Percentiles rank a stretch among this genome's conserved stretches.
These are phyloP conservation scores for Salticus scenicus DNA, from an alignment of 2,888 invertebrate species.

Conservation along the genomic window DNA sequence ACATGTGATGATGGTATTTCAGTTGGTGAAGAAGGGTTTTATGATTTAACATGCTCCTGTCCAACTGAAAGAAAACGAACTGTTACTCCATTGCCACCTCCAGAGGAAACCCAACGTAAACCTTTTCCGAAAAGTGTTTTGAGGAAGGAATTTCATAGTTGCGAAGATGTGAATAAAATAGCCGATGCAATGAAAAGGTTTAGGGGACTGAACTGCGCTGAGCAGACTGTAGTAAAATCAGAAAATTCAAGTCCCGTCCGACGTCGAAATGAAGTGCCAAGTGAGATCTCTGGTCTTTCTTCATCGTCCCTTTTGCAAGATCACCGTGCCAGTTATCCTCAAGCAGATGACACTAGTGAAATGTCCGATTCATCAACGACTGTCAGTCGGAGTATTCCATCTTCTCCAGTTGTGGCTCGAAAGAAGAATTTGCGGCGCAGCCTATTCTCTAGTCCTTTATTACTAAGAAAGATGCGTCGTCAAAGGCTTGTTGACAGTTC, in stretches of 20 bases:
- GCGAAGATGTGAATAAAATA: conserved; percentile 63
- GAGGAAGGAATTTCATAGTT: conserved; percentile 61
- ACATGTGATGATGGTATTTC: conserved; percentile 53
- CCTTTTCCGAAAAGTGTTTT: conserved; percentile 6
- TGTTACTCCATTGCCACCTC: background rate
- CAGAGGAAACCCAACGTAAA: background rate
- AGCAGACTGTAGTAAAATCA: conserved; percentile 44
- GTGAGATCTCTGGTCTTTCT: conserved; percentile 47
- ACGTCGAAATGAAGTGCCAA: conserved; percentile 60
- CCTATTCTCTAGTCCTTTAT: conserved; percentile 85
- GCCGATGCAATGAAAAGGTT: conserved; percentile 19
- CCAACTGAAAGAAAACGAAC: conserved; percentile 34
- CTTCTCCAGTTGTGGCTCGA: conserved; percentile 69
- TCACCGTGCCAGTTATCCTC: conserved; percentile 71
- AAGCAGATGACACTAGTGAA: conserved; percentile 45
- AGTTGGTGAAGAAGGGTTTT: conserved; percentile 55
- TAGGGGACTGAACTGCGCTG: conserved; percentile 21
- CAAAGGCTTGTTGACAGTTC: conserved; percentile 74
- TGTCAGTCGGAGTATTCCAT: conserved; percentile 71
- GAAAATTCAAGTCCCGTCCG: conserved; percentile 65
- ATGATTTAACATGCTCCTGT: conserved; percentile 59
- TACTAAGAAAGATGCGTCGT: conserved; percentile 81
- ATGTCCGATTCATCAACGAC: conserved; percentile 52
- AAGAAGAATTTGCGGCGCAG: conserved; percentile 66
- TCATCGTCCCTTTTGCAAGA: conserved; percentile 60